Conservation (phyloP, 2,888 invertebrate genomes). For the Gymnocheta viridis region DNA sequence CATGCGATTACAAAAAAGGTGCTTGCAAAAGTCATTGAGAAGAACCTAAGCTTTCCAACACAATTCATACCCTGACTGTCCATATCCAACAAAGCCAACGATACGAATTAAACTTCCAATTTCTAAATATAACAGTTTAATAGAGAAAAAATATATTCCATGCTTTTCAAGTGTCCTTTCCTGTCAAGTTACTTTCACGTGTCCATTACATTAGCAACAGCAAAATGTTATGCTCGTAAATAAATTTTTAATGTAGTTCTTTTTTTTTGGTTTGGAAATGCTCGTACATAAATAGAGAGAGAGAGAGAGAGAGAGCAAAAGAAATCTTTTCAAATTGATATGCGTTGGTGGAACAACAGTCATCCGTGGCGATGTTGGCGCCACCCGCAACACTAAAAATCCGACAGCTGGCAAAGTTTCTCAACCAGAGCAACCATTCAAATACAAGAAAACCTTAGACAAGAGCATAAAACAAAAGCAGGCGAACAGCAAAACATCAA, state of each 20-base stretch:
- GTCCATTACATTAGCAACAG: conserved; percentile 25
- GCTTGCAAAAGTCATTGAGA: too few species aligned
- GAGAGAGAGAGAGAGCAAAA: conserved; percentile 2
- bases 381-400: conserved; percentile 58
- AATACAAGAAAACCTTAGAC: conserved; percentile 30
- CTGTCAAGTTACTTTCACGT: conserved; percentile 31
- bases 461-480: conserved; percentile 25
- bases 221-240: conserved; percentile 22
- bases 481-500: conserved; percentile 41
- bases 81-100: too few species aligned
- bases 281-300: conserved; percentile 26
- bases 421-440: conserved; percentile 53
- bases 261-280: neutral
- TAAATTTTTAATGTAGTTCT: conserved; percentile 37
- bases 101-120: neutral
- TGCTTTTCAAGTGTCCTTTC: conserved; percentile 15
- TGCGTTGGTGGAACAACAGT: conserved; percentile 57
- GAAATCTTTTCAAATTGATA: conserved; percentile 29
- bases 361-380: conserved; percentile 54
- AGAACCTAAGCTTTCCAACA: too few species aligned
- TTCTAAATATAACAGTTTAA: neutral
- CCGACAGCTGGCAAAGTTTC: conserved; percentile 65
- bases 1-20: too few species aligned
- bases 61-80: too few species aligned
- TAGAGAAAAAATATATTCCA: neutral